A percentile compares a stretch with the other conserved stretches of the same genome.
These are phyloP conservation scores for Pasiphila rectangulata DNA, from an alignment of 2,888 invertebrate species.

Conservation along the genomic window DNA sequence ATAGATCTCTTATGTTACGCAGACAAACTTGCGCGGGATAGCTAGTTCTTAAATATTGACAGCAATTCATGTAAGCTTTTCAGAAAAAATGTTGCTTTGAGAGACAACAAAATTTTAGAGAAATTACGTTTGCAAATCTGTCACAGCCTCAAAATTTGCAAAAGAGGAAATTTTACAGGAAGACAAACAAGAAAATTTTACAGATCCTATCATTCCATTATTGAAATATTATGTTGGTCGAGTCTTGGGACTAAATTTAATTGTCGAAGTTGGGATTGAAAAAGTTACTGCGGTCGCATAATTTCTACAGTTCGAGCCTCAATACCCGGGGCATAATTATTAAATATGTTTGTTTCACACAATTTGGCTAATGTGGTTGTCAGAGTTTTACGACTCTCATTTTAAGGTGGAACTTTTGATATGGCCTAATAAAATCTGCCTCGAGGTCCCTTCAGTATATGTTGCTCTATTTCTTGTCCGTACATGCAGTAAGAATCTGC, in stretches of 20 bases:
- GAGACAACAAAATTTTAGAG: constrained; percentile 8
- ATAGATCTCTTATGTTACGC: no score
- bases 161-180: constrained; percentile 33
- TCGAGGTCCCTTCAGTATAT: no score
- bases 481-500: no score
- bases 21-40: no score
- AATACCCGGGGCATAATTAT: constrained; percentile 62
- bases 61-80: background rate
- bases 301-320: constrained; percentile 61
- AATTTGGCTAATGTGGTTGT: constrained; percentile 69
- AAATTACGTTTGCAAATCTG: constrained; percentile 10
- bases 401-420: constrained; percentile 40
- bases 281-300: constrained; percentile 74
- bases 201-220: constrained; percentile 55
- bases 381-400: constrained; percentile 59
- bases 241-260: constrained; percentile 72
- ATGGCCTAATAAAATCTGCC: constrained; percentile 29
- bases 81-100: background rate
- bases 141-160: constrained; percentile 24
- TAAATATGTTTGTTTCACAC: constrained; percentile 72
- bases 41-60: background rate
- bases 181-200: constrained; percentile 43
- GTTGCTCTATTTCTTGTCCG: no score
- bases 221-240: constrained; percentile 71
- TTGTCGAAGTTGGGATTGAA: constrained; percentile 78